These are phyloP conservation scores for Cinara cedri DNA, from an alignment of 2,888 invertebrate species.

Conservation along the genomic window DNA sequence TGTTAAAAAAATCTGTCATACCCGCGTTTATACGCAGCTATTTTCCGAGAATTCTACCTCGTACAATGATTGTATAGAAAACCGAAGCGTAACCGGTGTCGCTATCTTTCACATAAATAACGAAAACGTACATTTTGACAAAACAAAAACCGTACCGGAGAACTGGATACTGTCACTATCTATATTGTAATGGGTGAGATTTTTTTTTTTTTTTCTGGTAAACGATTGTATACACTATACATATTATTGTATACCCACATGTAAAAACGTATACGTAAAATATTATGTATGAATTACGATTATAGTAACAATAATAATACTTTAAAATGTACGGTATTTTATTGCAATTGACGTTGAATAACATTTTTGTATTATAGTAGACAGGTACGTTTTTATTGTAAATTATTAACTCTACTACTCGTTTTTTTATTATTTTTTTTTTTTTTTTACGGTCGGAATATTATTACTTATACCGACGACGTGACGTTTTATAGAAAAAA, in stretches of 20 bases:
- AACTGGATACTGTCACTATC: not conserved
- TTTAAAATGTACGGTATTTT: not conserved
- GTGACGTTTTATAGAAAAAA: not conserved
- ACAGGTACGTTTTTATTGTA: not conserved
- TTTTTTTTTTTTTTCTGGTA: too few relatives aligned
- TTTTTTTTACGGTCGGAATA: not conserved
- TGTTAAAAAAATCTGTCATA: too few relatives aligned
- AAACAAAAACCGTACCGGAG: not conserved
- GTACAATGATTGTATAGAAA: not conserved
- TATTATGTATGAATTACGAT: too few relatives aligned
- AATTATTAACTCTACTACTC: slow-evolving; percentile 10
- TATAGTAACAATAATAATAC: not conserved
- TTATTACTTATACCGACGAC: not conserved
- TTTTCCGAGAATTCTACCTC: too few relatives aligned
- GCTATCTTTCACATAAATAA: not conserved
- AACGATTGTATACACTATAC: too few relatives aligned
- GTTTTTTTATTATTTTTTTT: too few relatives aligned
- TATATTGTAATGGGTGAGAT: too few relatives aligned
- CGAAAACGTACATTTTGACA: not conserved
- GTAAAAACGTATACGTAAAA: too few relatives aligned
- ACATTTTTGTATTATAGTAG: not conserved
- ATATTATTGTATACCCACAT: too few relatives aligned
- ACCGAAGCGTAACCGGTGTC: not conserved
- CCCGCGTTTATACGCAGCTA: too few relatives aligned
- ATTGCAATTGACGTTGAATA: slow-evolving; percentile 7